Percentiles rank a stretch among this genome's conserved stretches.
phyloP scores from a whole-genome alignment of 23 tunicate genomes.

The Styela plicata region DNA sequence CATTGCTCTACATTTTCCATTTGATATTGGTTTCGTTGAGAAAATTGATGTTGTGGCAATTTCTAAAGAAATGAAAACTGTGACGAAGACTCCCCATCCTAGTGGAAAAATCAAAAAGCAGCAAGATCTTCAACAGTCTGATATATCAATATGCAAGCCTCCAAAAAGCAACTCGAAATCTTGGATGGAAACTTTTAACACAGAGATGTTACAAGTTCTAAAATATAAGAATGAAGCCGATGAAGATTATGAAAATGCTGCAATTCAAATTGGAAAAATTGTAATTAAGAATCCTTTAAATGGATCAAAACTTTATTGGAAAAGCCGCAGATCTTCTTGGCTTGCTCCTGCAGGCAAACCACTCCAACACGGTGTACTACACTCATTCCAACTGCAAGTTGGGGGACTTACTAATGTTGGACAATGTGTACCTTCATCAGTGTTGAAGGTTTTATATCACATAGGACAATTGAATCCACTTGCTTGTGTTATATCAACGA shows the following conservation, averaged over 20 bases:
- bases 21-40: conserved; percentile 20
- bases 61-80: neutral
- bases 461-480: conserved; percentile 22
- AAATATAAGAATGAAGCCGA: neutral
- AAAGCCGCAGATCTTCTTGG: neutral
- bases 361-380: conserved; percentile 36
- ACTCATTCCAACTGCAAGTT: conserved; percentile 1
- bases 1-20: conserved; percentile 38
- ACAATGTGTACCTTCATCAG: neutral
- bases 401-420: neutral
- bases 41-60: conserved; percentile 42
- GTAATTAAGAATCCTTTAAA: neutral
- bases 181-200: neutral
- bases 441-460: neutral
- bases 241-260: neutral
- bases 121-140: neutral
- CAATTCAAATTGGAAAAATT: neutral
- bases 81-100: neutral
- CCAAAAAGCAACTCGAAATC: neutral
- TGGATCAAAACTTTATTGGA: neutral
- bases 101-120: neutral
- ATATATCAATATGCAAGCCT: neutral
- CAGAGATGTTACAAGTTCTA: neutral
- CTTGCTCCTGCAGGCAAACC: conserved; percentile 9
- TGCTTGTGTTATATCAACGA: conserved; percentile 6